phyloP scores from a whole-genome alignment of 2,113 vertebrate genomes.

The Semnornis frantzii region DNA sequence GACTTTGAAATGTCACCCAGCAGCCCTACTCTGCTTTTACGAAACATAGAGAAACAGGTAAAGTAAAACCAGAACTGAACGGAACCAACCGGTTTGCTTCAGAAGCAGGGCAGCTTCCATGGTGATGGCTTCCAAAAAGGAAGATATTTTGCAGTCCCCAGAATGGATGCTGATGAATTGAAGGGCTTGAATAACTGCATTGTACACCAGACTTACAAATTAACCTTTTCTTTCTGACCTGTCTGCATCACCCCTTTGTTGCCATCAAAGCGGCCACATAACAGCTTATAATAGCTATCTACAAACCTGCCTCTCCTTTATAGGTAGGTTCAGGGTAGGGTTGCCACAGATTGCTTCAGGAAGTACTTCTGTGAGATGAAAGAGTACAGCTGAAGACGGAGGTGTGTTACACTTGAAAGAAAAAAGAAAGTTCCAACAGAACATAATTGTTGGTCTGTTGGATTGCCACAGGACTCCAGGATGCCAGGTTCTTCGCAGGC shows the following conservation, averaged over 20 bases:
- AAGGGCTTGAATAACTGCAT: not conserved
- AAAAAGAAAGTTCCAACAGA: not conserved
- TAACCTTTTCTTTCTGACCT: not conserved
- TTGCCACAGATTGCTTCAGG: not conserved
- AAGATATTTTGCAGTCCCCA: not conserved
- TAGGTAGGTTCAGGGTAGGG: not conserved
- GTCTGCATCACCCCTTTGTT: not conserved
- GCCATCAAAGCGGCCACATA: not conserved
- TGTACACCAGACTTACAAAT: not conserved
- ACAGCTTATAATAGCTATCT: not conserved
- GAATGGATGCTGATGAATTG: not conserved
- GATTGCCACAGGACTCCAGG: not conserved
- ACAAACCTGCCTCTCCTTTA: not conserved
- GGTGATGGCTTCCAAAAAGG: not conserved
- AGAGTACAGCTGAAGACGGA: not conserved
- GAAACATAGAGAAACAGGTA: slow-evolving; percentile 97
- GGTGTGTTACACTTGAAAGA: not conserved
- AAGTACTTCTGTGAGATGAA: not conserved
- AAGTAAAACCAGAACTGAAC: slow-evolving; percentile 57
- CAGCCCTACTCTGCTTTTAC: slow-evolving; percentile 90
- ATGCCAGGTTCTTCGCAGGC: not conserved
- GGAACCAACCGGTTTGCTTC: not conserved
- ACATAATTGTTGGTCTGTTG: not conserved
- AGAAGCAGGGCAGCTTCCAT: not conserved
- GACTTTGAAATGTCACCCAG: slow-evolving; percentile 88